These are phyloP conservation scores for Perca schrenkii DNA, from an alignment of 2,113 vertebrate species.

Conservation along the genomic window DNA sequence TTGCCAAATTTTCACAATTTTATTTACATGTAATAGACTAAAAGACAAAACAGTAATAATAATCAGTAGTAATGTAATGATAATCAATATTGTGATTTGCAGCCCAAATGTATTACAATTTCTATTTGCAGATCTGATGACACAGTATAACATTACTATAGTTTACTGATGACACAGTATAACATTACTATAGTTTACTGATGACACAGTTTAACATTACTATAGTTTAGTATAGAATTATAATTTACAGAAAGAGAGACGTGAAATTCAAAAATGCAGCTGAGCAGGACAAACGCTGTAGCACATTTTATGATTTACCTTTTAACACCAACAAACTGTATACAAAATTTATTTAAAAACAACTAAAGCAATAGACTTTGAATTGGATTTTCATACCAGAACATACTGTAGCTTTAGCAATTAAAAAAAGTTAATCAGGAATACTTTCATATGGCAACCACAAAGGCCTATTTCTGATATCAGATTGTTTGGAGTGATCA, in stretches of 20 bases:
- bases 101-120: background rate
- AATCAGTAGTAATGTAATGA: background rate
- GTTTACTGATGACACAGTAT: too few species aligned
- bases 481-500: constrained; percentile 25
- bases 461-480: constrained; percentile 50
- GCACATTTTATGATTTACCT: background rate
- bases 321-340: background rate
- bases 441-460: constrained; percentile 30
- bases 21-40: background rate
- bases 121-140: background rate
- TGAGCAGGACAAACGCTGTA: background rate
- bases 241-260: background rate
- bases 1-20: too few species aligned
- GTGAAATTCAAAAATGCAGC: background rate
- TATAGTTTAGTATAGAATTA: background rate
- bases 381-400: background rate
- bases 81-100: background rate
- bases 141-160: too few species aligned
- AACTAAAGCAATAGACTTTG: background rate
- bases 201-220: too few species aligned
- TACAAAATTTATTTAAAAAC: background rate
- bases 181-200: too few species aligned
- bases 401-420: background rate
- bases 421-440: constrained; percentile 17
- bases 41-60: background rate